Conservation (phyloP, 2,888 invertebrate genomes). For the Chloroclysta siterata region DNA sequence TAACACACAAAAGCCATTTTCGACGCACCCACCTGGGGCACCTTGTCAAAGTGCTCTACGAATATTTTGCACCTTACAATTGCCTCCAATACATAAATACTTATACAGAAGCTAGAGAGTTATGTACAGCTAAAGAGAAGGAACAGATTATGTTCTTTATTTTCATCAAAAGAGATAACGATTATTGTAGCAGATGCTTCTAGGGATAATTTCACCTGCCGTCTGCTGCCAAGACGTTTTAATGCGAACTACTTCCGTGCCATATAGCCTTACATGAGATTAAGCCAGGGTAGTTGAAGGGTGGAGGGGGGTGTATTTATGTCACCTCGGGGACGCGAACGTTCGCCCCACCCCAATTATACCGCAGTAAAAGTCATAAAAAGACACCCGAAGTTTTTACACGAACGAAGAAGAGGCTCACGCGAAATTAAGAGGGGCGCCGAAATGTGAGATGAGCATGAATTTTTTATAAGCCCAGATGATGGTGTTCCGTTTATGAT, state of each 20-base stretch:
- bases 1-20: conserved; percentile 73
- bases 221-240: conserved; percentile 61
- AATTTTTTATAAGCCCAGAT: conserved; percentile 85
- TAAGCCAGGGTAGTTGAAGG: conserved; percentile 74
- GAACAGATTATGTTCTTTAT: background rate
- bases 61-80: conserved; percentile 42
- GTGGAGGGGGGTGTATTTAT: conserved; percentile 81
- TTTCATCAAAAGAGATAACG: background rate
- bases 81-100: conserved; percentile 32
- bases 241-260: conserved; percentile 69
- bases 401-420: conserved; percentile 82
- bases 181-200: conserved; percentile 19
- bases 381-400: conserved; percentile 85
- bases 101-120: conserved; percentile 11
- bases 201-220: conserved; percentile 57
- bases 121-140: conserved; percentile 4
- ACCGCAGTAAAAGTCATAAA: conserved; percentile 86
- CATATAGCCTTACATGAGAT: conserved; percentile 81
- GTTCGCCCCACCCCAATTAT: conserved; percentile 84
- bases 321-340: conserved; percentile 83
- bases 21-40: conserved; percentile 64
- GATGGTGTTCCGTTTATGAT: conserved; percentile 84
- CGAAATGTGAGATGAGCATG: conserved; percentile 85
- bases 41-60: conserved; percentile 42
- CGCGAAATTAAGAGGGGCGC: conserved; percentile 85